phyloP scores from a whole-genome alignment of 1,140 invertebrate genomes.

The Camponotus floridanus region DNA sequence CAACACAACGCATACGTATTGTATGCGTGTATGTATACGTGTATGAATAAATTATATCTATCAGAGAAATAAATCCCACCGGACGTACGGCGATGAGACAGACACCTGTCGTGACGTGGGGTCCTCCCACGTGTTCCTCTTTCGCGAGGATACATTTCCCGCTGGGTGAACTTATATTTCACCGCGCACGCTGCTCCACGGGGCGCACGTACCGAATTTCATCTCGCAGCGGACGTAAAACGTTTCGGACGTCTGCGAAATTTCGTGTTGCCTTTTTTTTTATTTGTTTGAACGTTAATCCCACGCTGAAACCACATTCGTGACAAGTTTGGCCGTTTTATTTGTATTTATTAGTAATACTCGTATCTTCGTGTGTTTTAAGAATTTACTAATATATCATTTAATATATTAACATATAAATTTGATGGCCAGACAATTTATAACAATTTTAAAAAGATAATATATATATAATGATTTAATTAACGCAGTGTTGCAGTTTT shows the following conservation, averaged over 20 bases:
- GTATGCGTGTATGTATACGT: neutral
- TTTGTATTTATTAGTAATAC: slow-evolving; percentile 42
- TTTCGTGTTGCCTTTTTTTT: slow-evolving; percentile 38
- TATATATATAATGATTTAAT: neutral
- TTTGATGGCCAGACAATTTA: neutral
- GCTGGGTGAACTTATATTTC: slow-evolving; percentile 61
- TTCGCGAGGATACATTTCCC: slow-evolving; percentile 43
- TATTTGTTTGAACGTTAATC: neutral
- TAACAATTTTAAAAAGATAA: neutral
- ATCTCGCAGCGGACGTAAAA: slow-evolving; percentile 60
- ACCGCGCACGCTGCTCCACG: slow-evolving; percentile 23
- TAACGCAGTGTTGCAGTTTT: neutral
- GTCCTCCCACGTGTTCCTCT: slow-evolving; percentile 47
- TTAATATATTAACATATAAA: neutral
- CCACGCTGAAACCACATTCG: neutral
- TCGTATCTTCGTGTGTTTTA: no score
- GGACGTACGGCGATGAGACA: slow-evolving; percentile 67
- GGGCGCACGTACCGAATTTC: slow-evolving; percentile 61
- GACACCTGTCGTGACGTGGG: slow-evolving; percentile 72
- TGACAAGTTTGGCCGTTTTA: neutral
- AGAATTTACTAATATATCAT: neutral
- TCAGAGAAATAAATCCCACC: slow-evolving; percentile 52
- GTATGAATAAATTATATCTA: slow-evolving; percentile 60
- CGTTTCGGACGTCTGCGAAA: slow-evolving; percentile 53
- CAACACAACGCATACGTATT: neutral